Conservation (phyloP, 2,113 vertebrate genomes). For the Peromyscus californicus region DNA sequence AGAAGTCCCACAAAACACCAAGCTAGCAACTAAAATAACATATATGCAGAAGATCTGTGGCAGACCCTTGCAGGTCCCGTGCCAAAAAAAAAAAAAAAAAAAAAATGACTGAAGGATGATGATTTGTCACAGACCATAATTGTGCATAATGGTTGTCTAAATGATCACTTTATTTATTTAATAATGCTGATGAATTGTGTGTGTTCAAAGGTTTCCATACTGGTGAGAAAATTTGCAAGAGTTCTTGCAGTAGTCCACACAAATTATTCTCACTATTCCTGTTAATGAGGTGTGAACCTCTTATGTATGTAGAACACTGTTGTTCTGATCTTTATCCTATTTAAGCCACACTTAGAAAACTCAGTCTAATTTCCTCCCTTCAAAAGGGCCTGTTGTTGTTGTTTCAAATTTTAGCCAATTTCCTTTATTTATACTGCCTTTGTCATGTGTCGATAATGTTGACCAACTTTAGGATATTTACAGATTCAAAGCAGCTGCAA, state of each 20-base stretch:
- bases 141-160: neutral
- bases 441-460: constrained; percentile 77
- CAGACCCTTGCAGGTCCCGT: neutral
- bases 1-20: neutral
- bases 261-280: constrained; percentile 19
- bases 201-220: neutral
- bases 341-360: constrained; percentile 72
- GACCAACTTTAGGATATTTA: constrained; percentile 84
- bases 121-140: neutral
- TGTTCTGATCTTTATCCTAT: constrained; percentile 74
- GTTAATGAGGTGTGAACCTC: constrained; percentile 56
- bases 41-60: neutral
- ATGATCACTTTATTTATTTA: neutral
- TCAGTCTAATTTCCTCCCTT: constrained; percentile 78
- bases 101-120: neutral
- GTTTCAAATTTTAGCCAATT: constrained; percentile 84
- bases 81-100: neutral
- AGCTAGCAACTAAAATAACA: neutral
- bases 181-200: neutral
- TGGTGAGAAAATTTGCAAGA: neutral
- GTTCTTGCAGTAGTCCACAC: neutral
- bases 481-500: constrained; percentile 85
- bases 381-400: constrained; percentile 82
- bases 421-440: constrained; percentile 88
- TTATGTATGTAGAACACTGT: constrained; percentile 4